A percentile compares a stretch with the other conserved stretches of the same genome.
Conservation (phyloP, 2,113 vertebrate species). For the Hippolais icterina region DNA sequence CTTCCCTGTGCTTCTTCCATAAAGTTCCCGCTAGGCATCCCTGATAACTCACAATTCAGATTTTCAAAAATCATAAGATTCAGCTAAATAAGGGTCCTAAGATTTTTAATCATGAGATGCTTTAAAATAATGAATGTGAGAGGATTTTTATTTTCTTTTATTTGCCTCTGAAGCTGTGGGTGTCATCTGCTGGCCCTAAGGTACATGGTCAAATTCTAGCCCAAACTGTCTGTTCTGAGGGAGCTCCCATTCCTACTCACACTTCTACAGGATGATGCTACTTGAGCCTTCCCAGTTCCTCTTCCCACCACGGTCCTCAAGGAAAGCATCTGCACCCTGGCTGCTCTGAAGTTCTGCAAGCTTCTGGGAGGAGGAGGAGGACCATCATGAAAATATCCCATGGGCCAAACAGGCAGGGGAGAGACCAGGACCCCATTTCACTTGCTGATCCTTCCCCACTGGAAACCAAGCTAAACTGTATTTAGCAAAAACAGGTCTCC, state of each 20-base stretch:
- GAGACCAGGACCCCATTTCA: neutral
- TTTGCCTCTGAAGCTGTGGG: neutral
- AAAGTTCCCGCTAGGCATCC: neutral
- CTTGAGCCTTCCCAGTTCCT: neutral
- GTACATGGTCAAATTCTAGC: neutral
- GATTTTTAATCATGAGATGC: neutral
- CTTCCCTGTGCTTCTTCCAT: neutral
- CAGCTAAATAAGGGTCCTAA: neutral
- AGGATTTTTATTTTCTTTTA: neutral
- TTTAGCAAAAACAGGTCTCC: neutral
- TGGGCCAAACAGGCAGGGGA: neutral
- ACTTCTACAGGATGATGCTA: neutral
- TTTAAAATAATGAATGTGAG: neutral
- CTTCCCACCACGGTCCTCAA: neutral
- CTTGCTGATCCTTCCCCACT: neutral
- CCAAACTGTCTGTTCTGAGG: neutral
- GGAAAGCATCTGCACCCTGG: neutral
- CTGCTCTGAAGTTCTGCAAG: neutral
- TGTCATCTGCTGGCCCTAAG: neutral
- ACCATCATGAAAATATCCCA: neutral
- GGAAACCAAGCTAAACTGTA: neutral
- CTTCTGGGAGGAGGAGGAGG: neutral
- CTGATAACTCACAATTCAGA: neutral
- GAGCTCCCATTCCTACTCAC: neutral
- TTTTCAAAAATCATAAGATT: neutral